Evolutionary conservation across 2,888 invertebrate genomes (phyloP), one percentile per base, ranked within the genome.

Genomic region (Thalpophila matura): DNA sequence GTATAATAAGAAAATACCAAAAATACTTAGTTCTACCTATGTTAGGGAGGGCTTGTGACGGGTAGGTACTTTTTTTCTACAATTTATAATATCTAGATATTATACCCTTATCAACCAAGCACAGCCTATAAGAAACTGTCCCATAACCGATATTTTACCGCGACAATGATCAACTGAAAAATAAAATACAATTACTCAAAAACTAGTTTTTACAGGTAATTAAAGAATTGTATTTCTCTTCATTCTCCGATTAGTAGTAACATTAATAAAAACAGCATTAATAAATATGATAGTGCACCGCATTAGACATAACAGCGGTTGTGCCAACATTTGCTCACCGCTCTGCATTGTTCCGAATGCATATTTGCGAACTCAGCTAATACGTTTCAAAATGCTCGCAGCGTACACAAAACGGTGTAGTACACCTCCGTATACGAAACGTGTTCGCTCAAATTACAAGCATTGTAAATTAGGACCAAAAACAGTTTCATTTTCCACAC

Each of bases 401-500:
- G 79, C 84, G 82, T 83, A 85, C 83, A 85, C 88, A 79, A 79
- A 79, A 79, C 62, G 74, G 59, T 67, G 79, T 77, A 59, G 79
- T 77, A 59, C 83, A 84, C 85, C 83, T 84, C 75, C 78, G 82
- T 83, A 85, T 86, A 83, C 81, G 80, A 86, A 87, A 86, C 89
- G 82, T 86, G 90, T 86, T 88, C 89, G 84, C 84, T 81, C 86
- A 86, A 91, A 89, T 90, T 89, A 91, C 89, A 86, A 84, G 84
- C 89, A 87, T 88, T 89, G 89, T 94, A 93, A 93, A 93, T 93
- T 92, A 92, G 87, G 83, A 88, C 90, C 91, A 91, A 93, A 92
- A 92, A 90, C 93, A 90, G 92, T 91, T 90, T 91, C 91, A 89
- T 93, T 93, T 96, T 96, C 96, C 96, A 93, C 95, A 93, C 95